Evolutionary conservation across 2,797 vertebrate species (phyloP).

Genomic region (Pangasius mekongensis): DNA sequence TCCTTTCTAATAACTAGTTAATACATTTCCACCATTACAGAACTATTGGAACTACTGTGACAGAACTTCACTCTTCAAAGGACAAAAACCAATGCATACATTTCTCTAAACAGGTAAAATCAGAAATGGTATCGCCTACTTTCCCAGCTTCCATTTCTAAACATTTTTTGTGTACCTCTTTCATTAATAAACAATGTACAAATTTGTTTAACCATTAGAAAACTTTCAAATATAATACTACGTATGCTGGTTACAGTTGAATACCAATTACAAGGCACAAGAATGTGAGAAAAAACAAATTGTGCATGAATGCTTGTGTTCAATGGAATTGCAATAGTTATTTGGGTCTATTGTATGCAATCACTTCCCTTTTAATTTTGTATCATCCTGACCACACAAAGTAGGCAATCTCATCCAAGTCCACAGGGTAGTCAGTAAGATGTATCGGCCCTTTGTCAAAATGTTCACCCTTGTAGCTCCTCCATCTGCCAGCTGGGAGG

Average conservation of each 20-base stretch:
- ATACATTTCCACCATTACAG: not conserved
- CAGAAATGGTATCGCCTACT: not conserved
- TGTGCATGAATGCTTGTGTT: not conserved
- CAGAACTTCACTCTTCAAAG: not conserved
- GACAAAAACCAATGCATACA: not conserved
- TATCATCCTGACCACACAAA: conserved; percentile 74
- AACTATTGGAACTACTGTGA: not conserved
- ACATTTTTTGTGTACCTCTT: not conserved
- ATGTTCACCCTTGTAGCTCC: conserved; percentile 88
- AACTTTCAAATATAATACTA: not conserved
- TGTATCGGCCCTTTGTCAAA: conserved; percentile 85
- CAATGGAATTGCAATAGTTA: not conserved
- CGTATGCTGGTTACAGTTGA: not conserved
- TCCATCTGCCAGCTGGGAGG: conserved; percentile 89
- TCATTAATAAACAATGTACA: not conserved
- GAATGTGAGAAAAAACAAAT: not conserved
- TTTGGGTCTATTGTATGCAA: not conserved
- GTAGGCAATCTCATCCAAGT: conserved; percentile 87
- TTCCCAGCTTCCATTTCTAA: not conserved
- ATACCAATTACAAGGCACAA: not conserved
- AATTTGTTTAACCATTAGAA: not conserved
- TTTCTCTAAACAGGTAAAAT: not conserved
- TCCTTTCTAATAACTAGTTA: not conserved
- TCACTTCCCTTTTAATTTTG: not conserved
- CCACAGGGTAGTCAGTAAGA: conserved; percentile 87